A percentile compares a stretch with the other conserved stretches of the same genome.
Evolutionary conservation across 2,797 vertebrate species (phyloP).

Genomic region (Sternarchorhynchus goeldii): DNA sequence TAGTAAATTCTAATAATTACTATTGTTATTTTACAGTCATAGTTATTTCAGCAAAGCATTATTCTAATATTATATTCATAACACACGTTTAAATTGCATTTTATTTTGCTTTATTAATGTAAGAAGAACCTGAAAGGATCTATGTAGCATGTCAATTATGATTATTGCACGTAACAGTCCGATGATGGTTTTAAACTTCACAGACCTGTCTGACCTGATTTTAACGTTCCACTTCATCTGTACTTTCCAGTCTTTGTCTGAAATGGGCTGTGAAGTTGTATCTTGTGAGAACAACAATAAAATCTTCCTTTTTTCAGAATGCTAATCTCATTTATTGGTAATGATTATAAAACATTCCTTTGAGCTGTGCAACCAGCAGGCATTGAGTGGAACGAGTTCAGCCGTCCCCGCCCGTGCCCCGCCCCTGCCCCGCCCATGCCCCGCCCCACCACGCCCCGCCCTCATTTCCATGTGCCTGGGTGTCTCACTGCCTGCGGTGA

Average conservation of each 20-base stretch:
- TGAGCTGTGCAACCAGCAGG: background rate
- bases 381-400: conserved; percentile 10
- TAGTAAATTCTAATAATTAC: too few species aligned
- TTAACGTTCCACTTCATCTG: background rate
- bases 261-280: background rate
- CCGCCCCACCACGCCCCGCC: conserved; percentile 1
- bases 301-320: background rate
- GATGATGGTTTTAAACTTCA: background rate
- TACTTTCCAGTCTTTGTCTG: background rate
- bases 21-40: too few species aligned
- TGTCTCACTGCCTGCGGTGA: conserved; percentile 38
- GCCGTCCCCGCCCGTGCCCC: background rate
- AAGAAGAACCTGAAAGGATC: too few species aligned
- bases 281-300: background rate
- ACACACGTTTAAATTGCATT: too few species aligned
- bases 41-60: too few species aligned
- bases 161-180: too few species aligned
- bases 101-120: too few species aligned
- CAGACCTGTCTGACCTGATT: background rate
- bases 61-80: too few species aligned
- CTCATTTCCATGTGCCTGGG: conserved; percentile 15
- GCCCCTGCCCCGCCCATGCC: too few species aligned
- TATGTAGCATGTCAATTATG: too few species aligned
- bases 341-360: background rate
- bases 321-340: background rate